Conservation (phyloP, 2,888 invertebrate genomes). For the Tortrix viridana region DNA sequence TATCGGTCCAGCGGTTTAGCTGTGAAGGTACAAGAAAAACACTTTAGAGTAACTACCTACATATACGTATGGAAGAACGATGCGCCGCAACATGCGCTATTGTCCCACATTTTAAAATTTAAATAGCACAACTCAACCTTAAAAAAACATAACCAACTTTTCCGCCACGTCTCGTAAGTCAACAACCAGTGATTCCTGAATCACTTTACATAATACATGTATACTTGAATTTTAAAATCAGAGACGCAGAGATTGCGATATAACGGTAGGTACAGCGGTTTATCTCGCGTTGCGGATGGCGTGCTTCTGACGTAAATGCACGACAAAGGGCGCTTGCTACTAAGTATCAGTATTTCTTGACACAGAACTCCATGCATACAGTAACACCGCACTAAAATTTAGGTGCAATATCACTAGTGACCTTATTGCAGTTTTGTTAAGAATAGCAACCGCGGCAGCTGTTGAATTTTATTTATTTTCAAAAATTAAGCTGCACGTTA, state of each 20-base stretch:
- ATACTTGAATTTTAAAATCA: conserved; percentile 69
- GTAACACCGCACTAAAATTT: neutral
- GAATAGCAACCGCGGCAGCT: no score
- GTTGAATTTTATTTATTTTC: no score
- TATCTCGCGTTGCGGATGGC: conserved; percentile 48
- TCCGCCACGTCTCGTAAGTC: conserved; percentile 20
- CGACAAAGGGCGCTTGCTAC: conserved; percentile 27
- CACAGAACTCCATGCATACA: conserved; percentile 22
- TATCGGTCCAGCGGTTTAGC: no score
- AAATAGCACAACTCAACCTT: conserved; percentile 1
- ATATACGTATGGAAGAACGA: neutral
- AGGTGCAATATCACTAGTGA: no score
- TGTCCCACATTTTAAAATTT: conserved; percentile 8
- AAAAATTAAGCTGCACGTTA: no score
- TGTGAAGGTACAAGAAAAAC: no score
- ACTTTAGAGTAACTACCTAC: no score
- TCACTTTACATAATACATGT: conserved; percentile 68
- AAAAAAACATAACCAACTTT: conserved; percentile 20
- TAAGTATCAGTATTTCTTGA: conserved; percentile 25
- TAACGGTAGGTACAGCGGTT: conserved; percentile 56
- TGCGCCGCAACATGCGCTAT: neutral
- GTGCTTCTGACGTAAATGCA: conserved; percentile 32
- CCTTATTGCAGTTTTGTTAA: no score
- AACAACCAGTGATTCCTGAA: conserved; percentile 53
- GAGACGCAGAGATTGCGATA: conserved; percentile 59